phyloP scores from a whole-genome alignment of 2,888 invertebrate species.

The Sphaerophoria rueppellii region DNA sequence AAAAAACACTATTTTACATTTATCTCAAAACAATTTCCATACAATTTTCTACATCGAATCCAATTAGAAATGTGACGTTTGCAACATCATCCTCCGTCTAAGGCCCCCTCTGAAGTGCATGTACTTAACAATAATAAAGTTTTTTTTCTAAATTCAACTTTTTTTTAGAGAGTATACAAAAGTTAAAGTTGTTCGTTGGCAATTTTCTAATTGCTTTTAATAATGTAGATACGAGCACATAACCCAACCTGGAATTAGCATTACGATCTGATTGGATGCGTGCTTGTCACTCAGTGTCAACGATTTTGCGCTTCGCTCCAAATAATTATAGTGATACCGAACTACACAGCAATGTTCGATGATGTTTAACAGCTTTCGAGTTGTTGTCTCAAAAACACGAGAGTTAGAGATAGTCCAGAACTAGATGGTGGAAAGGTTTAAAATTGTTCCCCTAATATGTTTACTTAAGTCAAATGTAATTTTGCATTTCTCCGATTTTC shows the following conservation, averaged over 20 bases:
- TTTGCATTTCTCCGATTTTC: too few species aligned
- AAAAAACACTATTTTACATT: neutral
- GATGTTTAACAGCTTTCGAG: neutral
- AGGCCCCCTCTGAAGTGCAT: too few species aligned
- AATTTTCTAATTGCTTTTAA: constrained; percentile 55
- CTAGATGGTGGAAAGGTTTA: too few species aligned
- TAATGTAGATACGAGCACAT: constrained; percentile 26
- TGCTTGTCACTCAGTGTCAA: constrained; percentile 69
- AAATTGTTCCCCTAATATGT: too few species aligned
- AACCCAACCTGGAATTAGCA: constrained; percentile 46
- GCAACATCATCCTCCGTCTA: constrained; percentile 9
- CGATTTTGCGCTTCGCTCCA: constrained; percentile 57
- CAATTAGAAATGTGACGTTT: constrained; percentile 42
- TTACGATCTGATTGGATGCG: constrained; percentile 57
- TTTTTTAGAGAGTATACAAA: too few species aligned
- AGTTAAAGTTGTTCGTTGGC: too few species aligned
- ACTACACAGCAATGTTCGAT: constrained; percentile 2
- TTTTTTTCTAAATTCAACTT: too few species aligned
- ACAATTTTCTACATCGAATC: constrained; percentile 33
- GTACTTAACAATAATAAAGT: too few species aligned
- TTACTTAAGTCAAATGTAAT: too few species aligned
- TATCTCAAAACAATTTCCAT: constrained; percentile 18
- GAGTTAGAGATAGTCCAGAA: too few species aligned
- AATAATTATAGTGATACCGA: constrained; percentile 48
- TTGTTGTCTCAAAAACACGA: neutral